Base-by-base conservation (phyloP, 2,888 invertebrate genomes). In the Amorpha juglandis region DNA sequence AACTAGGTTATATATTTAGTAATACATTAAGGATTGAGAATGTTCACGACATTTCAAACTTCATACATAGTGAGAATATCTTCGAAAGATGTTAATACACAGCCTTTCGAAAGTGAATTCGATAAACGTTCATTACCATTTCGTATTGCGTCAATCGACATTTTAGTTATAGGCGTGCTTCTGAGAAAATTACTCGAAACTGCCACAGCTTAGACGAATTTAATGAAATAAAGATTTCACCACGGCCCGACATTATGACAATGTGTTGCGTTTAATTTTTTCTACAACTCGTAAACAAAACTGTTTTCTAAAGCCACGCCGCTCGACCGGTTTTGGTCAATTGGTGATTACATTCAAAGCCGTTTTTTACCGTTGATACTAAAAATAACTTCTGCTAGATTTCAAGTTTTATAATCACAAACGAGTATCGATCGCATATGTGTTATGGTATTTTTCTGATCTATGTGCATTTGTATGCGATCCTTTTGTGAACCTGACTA, bases 171-270 rank as follows among this genome's bases (percentile, higher is more conserved):
- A 38, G 12, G 38, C 16, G 42, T 58, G 42, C 42, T 58, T 58
- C 55, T 58, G 16, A n/a, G 11, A 58, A 58, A 58, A 58, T 42
- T 11, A 58, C 58, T 58, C 12, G 3, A 42, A 42, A 58, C 53
- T 14, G 35, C 42, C 58, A 55, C 55, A 42, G 16, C 38, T 58
- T 38, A 58, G 42, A 53, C 19, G 4, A 48, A 7, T 50, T 19
- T 58, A 58, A 58, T 58, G 58, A 58, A 58, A 58, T 58, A 70
- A 68, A 68, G 74, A 76, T 78, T 78, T 78, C 76, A 71, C 79
- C 68, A 67, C 66, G 64, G 51, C 2, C 67, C 64, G 55, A 68
- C 19, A 53, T 63, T 68, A 68, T 71, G 67, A 68, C 69, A 66
- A 68, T 64, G 69, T 68, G 45, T 45, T 45, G 67, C 63, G 42